Percentiles rank a stretch among this genome's conserved stretches.
Evolutionary conservation across 2,113 vertebrate species (phyloP).

Genomic region (Macquaria ambigua): DNA sequence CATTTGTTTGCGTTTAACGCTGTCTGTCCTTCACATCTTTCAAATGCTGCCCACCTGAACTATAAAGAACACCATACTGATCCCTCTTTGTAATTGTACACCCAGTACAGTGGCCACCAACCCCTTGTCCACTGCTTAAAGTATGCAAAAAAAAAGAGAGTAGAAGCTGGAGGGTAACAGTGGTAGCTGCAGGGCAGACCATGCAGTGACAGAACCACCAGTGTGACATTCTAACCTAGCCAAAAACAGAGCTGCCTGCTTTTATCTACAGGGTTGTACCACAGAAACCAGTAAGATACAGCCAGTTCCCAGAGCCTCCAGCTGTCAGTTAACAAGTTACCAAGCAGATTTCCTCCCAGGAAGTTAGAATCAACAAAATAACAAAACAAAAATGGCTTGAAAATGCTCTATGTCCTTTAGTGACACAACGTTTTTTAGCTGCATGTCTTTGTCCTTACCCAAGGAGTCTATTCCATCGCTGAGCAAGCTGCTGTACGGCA

Average conservation of each 20-base stretch:
- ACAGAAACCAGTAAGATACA: conserved; percentile 10
- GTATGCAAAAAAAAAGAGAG: background rate
- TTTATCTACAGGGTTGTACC: background rate
- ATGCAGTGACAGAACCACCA: conserved; percentile 30
- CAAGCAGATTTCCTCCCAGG: background rate
- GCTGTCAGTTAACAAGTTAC: background rate
- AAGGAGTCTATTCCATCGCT: conserved; percentile 81
- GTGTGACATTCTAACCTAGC: background rate
- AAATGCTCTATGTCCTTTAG: background rate
- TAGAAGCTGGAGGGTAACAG: background rate
- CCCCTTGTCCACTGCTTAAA: background rate
- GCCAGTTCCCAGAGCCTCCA: conserved; percentile 18
- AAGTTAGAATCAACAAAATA: background rate
- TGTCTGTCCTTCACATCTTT: background rate
- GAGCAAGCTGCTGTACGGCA: conserved; percentile 75
- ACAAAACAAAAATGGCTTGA: background rate
- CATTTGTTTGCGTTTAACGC: background rate
- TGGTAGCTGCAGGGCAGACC: conserved; percentile 9
- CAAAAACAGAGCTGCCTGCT: background rate
- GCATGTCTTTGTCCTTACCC: conserved; percentile 78
- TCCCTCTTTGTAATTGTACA: background rate
- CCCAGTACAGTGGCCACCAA: background rate
- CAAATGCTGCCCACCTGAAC: background rate
- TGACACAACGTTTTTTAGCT: background rate
- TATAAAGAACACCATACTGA: background rate